phyloP scores from a whole-genome alignment of 2,888 invertebrate genomes.

The Oscheius myriophilus region DNA sequence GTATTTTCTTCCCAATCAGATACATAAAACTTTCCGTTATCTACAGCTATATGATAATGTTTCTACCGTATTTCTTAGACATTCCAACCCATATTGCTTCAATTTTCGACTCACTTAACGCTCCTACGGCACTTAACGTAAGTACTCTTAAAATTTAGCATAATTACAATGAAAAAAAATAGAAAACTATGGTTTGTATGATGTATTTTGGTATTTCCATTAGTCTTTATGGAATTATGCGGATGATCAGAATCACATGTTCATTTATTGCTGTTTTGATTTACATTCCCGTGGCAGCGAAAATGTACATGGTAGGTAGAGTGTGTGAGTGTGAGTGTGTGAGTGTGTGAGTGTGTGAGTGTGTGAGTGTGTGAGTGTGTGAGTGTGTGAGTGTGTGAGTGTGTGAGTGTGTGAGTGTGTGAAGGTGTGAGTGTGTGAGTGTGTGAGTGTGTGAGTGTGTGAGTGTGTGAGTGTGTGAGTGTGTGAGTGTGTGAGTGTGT shows the following conservation, averaged over 20 bases:
- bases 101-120: conserved; percentile 18
- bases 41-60: conserved; percentile 43
- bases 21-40: conserved; percentile 44
- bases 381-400: too few species aligned
- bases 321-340: too few species aligned
- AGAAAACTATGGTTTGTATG: conserved; percentile 48
- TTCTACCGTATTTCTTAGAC: conserved; percentile 38
- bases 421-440: too few species aligned
- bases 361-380: too few species aligned
- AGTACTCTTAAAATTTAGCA: neutral
- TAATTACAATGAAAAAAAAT: neutral
- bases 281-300: conserved; percentile 43
- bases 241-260: conserved; percentile 39
- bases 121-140: neutral
- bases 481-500: too few species aligned
- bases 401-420: too few species aligned
- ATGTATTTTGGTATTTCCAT: conserved; percentile 37
- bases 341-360: too few species aligned
- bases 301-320: conserved; percentile 44
- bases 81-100: conserved; percentile 38
- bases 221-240: conserved; percentile 33
- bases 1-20: conserved; percentile 48
- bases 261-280: conserved; percentile 39
- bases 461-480: too few species aligned
- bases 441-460: too few species aligned